Base-by-base conservation (phyloP, 1,140 invertebrate species). In the Prorops nasuta region DNA sequence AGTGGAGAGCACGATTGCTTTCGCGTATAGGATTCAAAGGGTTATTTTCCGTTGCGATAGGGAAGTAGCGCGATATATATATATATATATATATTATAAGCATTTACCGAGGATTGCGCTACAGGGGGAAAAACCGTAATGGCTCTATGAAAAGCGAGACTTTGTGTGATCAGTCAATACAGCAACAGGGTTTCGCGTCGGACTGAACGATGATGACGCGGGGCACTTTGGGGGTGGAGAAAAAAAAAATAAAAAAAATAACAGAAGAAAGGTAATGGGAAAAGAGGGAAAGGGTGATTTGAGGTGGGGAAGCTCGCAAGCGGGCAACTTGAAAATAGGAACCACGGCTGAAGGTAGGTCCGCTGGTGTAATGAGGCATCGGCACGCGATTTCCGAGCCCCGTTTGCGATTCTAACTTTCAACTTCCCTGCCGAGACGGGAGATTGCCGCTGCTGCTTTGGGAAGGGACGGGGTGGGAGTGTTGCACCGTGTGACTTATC, bases 401-500 rank as follows among this genome's bases (percentile, higher is more conserved):
- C 56, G 52, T 56, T 40, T 51, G 54, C 61, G 61, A 56, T 65
- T 52, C 60, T 58, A 66, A 68, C 64, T 68, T 66, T 66, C 54
- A 60, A 64, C 55, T 59, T 57, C 38, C 44, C 54, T 45, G 45
- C n/a, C n/a, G n/a, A n/a, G n/a, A 48, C 50, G 40, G 42, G 16
- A 35, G 40, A 21, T 50, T 44, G 34, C 42, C 45, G 24, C 36
- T 40, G 21, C 45, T 28, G 35, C 24, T 20, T 43, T 41, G 49
- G 28, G 44, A 31, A 56, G 2, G 3, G 3, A 37, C 53, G 41
- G 42, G 54, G 56, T 63, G 63, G 60, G 64, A 56, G 64, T 69
- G 64, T 69, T 71, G 71, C 64, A 60, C 71, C 68, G 70, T 69
- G 65, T 75, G 71, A 75, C 71, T 75, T 75, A 75, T 74, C 70